Base-by-base conservation (phyloP, 1,140 invertebrate species). In the Cyclina sinensis region DNA sequence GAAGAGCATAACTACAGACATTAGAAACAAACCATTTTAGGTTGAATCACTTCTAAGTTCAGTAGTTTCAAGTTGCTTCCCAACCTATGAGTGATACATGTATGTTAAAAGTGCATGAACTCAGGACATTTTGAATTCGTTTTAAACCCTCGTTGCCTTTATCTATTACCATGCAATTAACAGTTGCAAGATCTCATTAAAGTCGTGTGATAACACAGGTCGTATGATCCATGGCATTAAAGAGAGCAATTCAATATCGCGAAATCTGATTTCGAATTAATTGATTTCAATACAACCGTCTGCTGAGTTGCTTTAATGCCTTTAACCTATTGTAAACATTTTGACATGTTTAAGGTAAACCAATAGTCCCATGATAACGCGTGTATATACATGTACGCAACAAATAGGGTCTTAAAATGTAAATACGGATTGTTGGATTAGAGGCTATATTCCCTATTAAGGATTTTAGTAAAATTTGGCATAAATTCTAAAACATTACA, bases 231-330 rank as follows among this genome's bases (percentile, higher is more conserved):
- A 62, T 46, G 35, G 68, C 65, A 68, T 48, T 68, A 82, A 46
- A 46, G 16, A 46, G 16, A 16, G 59, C 68, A 68, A 46, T 51
- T 27, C 24, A 59, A 82, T 82, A 82, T 48, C 59, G 51, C 35
- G 24, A 62, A 80, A 54, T 27, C 51, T 80, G 39, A 68, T 82
- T 82, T 43, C 39, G 68, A 68, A 62, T 82, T 82, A 82, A 82
- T 82, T 82, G 59, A 37, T 27, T 65, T 65, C 80, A 68, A 30
- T 16, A 43, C 24, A 62, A 39, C 30, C 14, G 35, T 24, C 54
- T 46, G 1, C 74, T n/a, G n/a, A n/a, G n/a, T n/a, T n/a, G n/a
- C n/a, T n/a, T 51, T 51, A 46, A 65, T 37, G 37, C 57, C 80
- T 27, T 68, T 21, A 65, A 27, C 43, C 46, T n/a, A 78, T 51